Evolutionary conservation across 2,797 vertebrate genomes (phyloP).

Genomic region (Coreius guichenoti): DNA sequence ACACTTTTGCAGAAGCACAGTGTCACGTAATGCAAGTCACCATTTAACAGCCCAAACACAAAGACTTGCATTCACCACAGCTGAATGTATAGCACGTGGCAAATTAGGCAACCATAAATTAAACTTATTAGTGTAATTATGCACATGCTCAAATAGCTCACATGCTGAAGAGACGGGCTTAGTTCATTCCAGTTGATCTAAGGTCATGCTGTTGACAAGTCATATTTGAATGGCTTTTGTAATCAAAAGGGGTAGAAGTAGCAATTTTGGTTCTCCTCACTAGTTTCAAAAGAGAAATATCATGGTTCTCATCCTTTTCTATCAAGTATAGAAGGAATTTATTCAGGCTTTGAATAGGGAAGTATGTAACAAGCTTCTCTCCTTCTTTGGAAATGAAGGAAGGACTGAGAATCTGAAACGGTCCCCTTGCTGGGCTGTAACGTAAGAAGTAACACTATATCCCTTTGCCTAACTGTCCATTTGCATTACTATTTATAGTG

Average conservation of each 20-base stretch:
- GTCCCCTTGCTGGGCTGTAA: conserved; percentile 9
- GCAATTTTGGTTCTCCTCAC: conserved; percentile 30
- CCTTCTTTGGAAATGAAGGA: conserved; percentile 54
- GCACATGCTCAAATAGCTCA: conserved; percentile 7
- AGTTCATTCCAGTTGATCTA: background rate
- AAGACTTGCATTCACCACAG: conserved; percentile 57
- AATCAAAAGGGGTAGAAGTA: background rate
- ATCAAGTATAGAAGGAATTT: conserved; percentile 6
- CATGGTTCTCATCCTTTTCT: background rate
- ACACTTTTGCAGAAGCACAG: background rate
- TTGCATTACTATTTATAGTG: conserved; percentile 42
- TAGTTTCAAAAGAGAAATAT: conserved; percentile 45
- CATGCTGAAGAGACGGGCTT: background rate
- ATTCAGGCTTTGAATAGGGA: conserved; percentile 13
- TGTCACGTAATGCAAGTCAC: conserved; percentile 1
- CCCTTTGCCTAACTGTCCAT: conserved; percentile 25
- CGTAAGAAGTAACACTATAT: conserved; percentile 37
- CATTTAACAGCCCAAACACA: conserved; percentile 24
- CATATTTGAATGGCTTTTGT: background rate
- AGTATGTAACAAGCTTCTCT: background rate
- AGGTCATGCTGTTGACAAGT: conserved; percentile 10
- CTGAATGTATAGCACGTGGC: conserved; percentile 38
- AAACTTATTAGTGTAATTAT: conserved; percentile 32
- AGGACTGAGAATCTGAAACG: conserved; percentile 42
- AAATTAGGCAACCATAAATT: conserved; percentile 42